Base-by-base conservation (phyloP, 2,888 invertebrate genomes). In the Desoria tigrina region DNA sequence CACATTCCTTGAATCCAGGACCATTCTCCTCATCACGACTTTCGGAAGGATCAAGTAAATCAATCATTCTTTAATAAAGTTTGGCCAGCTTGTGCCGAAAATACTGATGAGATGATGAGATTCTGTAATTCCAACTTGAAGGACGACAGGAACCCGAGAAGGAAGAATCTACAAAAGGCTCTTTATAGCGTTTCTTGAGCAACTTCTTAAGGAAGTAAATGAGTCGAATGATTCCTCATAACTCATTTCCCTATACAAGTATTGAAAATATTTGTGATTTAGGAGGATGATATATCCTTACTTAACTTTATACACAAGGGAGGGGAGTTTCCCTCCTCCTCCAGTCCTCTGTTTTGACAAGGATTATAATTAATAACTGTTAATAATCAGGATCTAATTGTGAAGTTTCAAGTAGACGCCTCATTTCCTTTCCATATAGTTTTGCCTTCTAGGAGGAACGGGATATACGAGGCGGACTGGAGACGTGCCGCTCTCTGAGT, bases 291-390 rank as follows among this genome's bases (percentile, higher is more conserved):
- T 32, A 32, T 11, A 32, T 32, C 6, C 32, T 7, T 32, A 32
- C n/a, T n/a, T n/a, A n/a, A n/a, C 32, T 11, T 32, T 32, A 32
- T 7, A 32, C 11, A 32, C 32, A 32, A 32, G 32, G 11, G 32
- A 32, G 32, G 11, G 32, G 11, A 32, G 32, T 32, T 32, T 32
- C 32, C 4, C 11, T 11, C 32, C 32, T 11, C 4, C 11, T 11
- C 32, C 32, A 32, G 32, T 4, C 32, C 32, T 49, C 39, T 60
- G 53, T 50, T 65, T 65, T 65, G 65, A 60, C 65, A 65, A 65
- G 65, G 54, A 60, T 65, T 60, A 65, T 65, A 65, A 65, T 65
- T 65, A 65, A 65, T 65, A 65, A 65, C 60, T 60, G 60, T 54
- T 51, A 37, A 53, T 55, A 55, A 55, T 55, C 55, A 55, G 26